Evolutionary conservation across 2,113 vertebrate species (phyloP).

Genomic region (Tachysurus fulvidraco): DNA sequence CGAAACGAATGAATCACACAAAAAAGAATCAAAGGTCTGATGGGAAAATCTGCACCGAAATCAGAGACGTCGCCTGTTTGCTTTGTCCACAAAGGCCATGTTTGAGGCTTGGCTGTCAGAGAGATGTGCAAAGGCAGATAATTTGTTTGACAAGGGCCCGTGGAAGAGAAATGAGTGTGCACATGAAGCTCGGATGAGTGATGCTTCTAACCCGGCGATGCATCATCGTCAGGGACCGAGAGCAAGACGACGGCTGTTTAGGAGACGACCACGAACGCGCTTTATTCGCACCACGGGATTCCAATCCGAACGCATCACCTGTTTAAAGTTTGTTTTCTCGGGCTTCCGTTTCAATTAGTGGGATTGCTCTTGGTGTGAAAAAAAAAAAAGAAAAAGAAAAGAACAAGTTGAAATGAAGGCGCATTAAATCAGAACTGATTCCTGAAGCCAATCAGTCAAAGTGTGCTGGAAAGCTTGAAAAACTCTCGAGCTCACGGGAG

Average conservation of each 20-base stretch:
- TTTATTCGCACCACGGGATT: not conserved
- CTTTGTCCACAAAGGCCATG: not conserved
- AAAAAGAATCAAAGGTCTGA: not conserved
- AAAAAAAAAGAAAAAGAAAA: not conserved
- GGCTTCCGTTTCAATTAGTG: slow-evolving; percentile 36
- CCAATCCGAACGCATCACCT: not conserved
- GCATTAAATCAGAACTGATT: slow-evolving; percentile 40
- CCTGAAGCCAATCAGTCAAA: slow-evolving; percentile 41
- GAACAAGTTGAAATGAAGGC: not conserved
- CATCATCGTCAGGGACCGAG: not conserved
- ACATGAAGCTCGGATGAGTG: slow-evolving; percentile 7
- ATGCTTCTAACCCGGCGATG: not conserved
- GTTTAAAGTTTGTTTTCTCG: not conserved
- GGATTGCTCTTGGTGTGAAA: slow-evolving; percentile 36
- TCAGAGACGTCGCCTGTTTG: not conserved
- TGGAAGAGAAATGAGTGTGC: slow-evolving; percentile 28
- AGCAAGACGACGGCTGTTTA: not conserved
- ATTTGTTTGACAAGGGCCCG: slow-evolving; percentile 27
- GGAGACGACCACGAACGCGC: not conserved
- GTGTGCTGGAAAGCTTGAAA: slow-evolving; percentile 41
- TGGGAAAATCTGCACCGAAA: slow-evolving; percentile 11
- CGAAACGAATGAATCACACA: slow-evolving; percentile 17
- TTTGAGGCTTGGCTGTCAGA: not conserved
- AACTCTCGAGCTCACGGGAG: slow-evolving; percentile 13
- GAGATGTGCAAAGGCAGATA: slow-evolving; percentile 1